phyloP scores from a whole-genome alignment of 2,113 vertebrate genomes.

The Macquaria australasica region DNA sequence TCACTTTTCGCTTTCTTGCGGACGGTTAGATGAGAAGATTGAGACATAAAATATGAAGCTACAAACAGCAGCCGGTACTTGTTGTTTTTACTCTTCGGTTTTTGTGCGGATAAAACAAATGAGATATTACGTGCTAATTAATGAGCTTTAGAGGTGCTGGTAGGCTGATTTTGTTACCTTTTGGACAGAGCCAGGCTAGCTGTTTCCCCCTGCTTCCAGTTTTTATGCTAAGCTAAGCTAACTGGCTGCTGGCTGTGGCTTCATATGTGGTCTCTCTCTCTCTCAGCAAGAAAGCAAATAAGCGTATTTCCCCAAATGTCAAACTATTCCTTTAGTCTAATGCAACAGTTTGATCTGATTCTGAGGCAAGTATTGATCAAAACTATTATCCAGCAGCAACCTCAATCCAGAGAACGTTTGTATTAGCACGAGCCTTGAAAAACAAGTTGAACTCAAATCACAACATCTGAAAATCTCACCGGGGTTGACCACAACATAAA shows the following conservation, averaged over 20 bases:
- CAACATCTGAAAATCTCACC: background rate
- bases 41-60: background rate
- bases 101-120: too few relatives aligned
- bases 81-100: too few relatives aligned
- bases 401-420: background rate
- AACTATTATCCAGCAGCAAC: conserved; percentile 2
- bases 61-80: background rate
- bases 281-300: background rate
- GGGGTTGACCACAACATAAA: background rate
- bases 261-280: background rate
- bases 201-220: background rate
- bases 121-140: background rate
- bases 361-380: too few relatives aligned
- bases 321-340: background rate
- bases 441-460: background rate
- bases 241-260: background rate
- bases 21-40: background rate
- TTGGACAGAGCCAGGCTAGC: background rate
- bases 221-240: background rate
- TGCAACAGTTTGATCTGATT: background rate
- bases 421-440: background rate
- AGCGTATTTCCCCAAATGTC: background rate
- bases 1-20: background rate
- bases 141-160: background rate
- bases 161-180: background rate